Percentiles rank a stretch among this genome's conserved stretches.
These are phyloP conservation scores for Aricia artaxerxes DNA, from an alignment of 2,888 invertebrate species.

Conservation along the genomic window DNA sequence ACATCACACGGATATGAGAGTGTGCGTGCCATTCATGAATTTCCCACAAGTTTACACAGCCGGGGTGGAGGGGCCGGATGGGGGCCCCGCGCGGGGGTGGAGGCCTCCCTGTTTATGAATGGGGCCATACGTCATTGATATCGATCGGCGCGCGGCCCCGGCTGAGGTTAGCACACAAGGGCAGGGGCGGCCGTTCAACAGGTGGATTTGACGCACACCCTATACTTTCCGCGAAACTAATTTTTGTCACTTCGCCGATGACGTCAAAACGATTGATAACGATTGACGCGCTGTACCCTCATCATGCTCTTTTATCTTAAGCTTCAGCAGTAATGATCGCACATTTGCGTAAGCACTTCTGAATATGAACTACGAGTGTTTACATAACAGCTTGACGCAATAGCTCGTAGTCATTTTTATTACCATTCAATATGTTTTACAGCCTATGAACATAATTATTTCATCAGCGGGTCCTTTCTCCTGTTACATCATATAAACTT, in stretches of 20 bases:
- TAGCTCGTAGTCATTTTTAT: neutral
- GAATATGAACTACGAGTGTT: conserved; percentile 24
- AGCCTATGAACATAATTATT: neutral
- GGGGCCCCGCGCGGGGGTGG: conserved; percentile 45
- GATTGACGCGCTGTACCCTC: conserved; percentile 37
- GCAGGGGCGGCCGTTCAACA: conserved; percentile 64
- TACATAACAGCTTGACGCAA: conserved; percentile 27
- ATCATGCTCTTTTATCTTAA: conserved; percentile 37
- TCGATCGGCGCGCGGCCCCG: conserved; percentile 58
- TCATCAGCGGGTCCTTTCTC: neutral
- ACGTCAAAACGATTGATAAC: conserved; percentile 50
- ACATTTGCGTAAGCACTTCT: conserved; percentile 36
- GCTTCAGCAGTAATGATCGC: conserved; percentile 32
- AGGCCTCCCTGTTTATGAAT: conserved; percentile 72
- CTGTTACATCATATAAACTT: no score
- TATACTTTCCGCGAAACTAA: conserved; percentile 50
- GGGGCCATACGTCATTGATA: conserved; percentile 75
- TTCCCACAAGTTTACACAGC: conserved; percentile 52
- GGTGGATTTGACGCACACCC: conserved; percentile 68
- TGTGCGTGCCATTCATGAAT: conserved; percentile 71
- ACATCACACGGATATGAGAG: conserved; percentile 41
- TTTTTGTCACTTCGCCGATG: conserved; percentile 58
- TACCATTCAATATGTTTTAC: neutral
- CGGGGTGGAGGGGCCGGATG: conserved; percentile 46
- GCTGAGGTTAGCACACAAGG: conserved; percentile 71